Evolutionary conservation across 2,113 vertebrate species (phyloP).

Genomic region (Mandrillus leucophaeus): DNA sequence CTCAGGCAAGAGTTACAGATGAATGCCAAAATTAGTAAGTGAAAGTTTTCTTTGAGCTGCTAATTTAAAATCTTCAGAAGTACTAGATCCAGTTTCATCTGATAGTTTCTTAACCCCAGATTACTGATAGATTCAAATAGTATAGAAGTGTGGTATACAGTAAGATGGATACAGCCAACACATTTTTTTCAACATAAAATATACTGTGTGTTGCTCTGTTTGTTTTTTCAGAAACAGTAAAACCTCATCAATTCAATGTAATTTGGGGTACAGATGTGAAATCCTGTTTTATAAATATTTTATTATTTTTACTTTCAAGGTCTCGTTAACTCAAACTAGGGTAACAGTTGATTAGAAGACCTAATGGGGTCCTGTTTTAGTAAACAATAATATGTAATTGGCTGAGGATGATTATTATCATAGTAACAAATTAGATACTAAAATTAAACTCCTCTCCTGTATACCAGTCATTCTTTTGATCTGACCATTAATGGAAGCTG

Average conservation of each 20-base stretch:
- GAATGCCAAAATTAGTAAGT: conserved; percentile 9
- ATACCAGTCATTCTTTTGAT: conserved; percentile 16
- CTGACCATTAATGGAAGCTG: conserved; percentile 41
- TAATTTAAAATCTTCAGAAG: background rate
- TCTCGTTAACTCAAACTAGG: conserved; percentile 43
- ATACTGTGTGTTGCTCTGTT: background rate
- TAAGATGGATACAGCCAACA: background rate
- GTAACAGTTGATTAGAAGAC: conserved; percentile 44
- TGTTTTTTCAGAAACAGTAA: background rate
- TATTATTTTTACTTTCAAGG: conserved; percentile 42
- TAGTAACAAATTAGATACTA: conserved; percentile 51
- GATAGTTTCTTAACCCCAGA: background rate
- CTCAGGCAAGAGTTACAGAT: background rate
- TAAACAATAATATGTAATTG: conserved; percentile 48
- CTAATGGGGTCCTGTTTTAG: background rate
- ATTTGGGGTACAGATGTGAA: conserved; percentile 29
- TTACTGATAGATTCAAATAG: background rate
- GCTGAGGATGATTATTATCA: conserved; percentile 32
- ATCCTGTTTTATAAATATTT: conserved; percentile 59
- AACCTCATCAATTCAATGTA: background rate
- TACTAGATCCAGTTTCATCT: background rate
- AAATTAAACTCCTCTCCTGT: conserved; percentile 29
- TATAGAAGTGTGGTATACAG: background rate
- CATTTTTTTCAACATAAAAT: background rate
- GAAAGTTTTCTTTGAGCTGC: conserved; percentile 6